Percentiles rank a stretch among this genome's conserved stretches.
phyloP scores from a whole-genome alignment of 2,113 vertebrate species.

The Hippocampus guttulatus region DNA sequence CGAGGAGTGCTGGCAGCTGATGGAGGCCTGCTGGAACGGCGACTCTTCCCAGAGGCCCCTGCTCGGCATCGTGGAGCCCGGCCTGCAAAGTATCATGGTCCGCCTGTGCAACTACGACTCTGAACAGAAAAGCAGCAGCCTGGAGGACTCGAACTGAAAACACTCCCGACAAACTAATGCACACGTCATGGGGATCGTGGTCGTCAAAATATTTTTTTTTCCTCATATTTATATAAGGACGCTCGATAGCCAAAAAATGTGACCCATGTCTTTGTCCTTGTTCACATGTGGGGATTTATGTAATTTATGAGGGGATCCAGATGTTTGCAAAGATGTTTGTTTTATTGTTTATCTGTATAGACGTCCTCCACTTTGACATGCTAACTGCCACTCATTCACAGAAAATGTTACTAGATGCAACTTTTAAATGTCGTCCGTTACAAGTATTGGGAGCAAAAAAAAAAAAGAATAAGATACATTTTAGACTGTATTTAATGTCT shows the following conservation, averaged over 20 bases:
- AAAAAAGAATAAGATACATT: slow-evolving; percentile 60
- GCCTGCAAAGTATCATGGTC: slow-evolving; percentile 88
- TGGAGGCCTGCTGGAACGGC: slow-evolving; percentile 97
- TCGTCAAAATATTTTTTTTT: slow-evolving; percentile 9
- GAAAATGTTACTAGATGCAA: slow-evolving; percentile 66
- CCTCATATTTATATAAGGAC: slow-evolving; percentile 53
- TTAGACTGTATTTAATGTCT: slow-evolving; percentile 78
- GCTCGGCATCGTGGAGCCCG: slow-evolving; percentile 91
- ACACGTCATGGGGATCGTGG: slow-evolving; percentile 17
- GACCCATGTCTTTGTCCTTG: slow-evolving; percentile 18
- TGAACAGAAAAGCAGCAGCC: slow-evolving; percentile 70
- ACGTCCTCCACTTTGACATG: slow-evolving; percentile 49
- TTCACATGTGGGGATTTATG: slow-evolving; percentile 42
- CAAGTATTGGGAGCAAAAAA: slow-evolving; percentile 61
- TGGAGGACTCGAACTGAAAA: slow-evolving; percentile 89
- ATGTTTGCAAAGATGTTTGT: slow-evolving; percentile 49
- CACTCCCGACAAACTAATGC: slow-evolving; percentile 40
- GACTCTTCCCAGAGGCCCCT: slow-evolving; percentile 89
- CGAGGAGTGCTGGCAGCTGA: slow-evolving; percentile 97
- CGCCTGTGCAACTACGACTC: slow-evolving; percentile 77
- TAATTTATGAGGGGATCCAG: slow-evolving; percentile 66
- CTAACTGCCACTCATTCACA: slow-evolving; percentile 61
- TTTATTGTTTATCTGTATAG: slow-evolving; percentile 69
- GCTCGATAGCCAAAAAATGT: slow-evolving; percentile 12
- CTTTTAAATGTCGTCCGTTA: slow-evolving; percentile 67